These are phyloP conservation scores for Epinephelus malabaricus DNA, from an alignment of 2,797 vertebrate species.

Conservation along the genomic window DNA sequence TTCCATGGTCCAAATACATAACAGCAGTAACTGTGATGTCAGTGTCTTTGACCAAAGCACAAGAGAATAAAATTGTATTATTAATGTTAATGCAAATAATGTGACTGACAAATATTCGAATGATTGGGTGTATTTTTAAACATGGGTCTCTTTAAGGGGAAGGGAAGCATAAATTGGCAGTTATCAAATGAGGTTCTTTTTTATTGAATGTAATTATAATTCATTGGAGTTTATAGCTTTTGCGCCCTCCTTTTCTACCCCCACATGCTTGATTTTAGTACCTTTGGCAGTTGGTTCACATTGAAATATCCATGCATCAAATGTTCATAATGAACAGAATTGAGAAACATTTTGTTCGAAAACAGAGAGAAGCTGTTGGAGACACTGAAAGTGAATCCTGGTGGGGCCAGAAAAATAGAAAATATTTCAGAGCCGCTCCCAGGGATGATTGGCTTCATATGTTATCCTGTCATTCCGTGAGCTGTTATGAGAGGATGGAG, in stretches of 20 bases:
- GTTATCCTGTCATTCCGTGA: conserved; percentile 71
- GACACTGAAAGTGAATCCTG: conserved; percentile 26
- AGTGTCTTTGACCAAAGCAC: too few relatives aligned
- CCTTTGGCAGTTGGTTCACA: neutral
- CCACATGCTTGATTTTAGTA: neutral
- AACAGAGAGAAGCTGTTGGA: conserved; percentile 20
- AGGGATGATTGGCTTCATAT: conserved; percentile 78
- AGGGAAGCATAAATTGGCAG: too few relatives aligned
- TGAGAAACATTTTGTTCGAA: conserved; percentile 9
- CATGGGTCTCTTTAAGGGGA: neutral
- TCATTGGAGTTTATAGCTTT: neutral
- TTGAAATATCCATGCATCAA: conserved; percentile 12
- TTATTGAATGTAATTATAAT: neutral
- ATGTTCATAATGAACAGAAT: conserved; percentile 14
- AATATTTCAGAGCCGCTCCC: conserved; percentile 70
- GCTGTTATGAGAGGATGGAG: conserved; percentile 64
- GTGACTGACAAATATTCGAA: neutral
- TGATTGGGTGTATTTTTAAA: neutral
- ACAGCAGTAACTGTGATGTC: too few relatives aligned
- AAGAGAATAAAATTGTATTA: neutral
- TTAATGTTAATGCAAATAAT: neutral
- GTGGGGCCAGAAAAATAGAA: conserved; percentile 59
- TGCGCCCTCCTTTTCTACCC: neutral
- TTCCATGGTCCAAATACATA: neutral
- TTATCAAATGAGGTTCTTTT: too few relatives aligned